phyloP scores from a whole-genome alignment of 2,888 invertebrate genomes.

The Xestia ashworthii region DNA sequence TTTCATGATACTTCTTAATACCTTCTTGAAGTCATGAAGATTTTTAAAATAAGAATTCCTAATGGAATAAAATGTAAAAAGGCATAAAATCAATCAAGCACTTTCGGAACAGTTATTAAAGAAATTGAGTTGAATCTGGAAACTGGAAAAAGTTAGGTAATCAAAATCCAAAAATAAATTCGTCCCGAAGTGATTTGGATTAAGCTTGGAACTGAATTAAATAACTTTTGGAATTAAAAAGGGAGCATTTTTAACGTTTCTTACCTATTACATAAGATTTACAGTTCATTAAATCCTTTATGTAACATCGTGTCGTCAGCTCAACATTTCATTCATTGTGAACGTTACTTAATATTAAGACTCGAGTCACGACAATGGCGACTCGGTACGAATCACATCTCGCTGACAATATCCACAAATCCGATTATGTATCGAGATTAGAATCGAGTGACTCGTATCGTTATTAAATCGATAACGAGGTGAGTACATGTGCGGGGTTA shows the following conservation, averaged over 20 bases:
- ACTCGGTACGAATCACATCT: constrained; percentile 63
- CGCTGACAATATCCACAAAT: constrained; percentile 70
- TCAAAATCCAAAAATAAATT: constrained; percentile 31
- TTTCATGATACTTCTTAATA: not conserved
- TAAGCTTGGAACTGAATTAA: not conserved
- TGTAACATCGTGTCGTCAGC: constrained; percentile 30
- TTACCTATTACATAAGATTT: not conserved
- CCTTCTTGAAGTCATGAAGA: not conserved
- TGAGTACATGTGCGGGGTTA: constrained; percentile 51
- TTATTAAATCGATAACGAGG: constrained; percentile 70
- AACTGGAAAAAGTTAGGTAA: constrained; percentile 32
- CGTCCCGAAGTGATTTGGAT: constrained; percentile 12
- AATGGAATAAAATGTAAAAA: not conserved
- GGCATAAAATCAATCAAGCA: constrained; percentile 25
- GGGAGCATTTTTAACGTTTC: not conserved
- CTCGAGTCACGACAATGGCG: constrained; percentile 63
- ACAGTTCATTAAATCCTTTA: constrained; percentile 10
- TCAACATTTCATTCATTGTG: constrained; percentile 39
- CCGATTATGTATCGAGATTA: constrained; percentile 70
- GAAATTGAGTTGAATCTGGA: constrained; percentile 28
- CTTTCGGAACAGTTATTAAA: constrained; percentile 36
- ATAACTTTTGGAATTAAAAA: not conserved
- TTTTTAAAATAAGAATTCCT: constrained; percentile 15
- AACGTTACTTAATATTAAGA: constrained; percentile 43
- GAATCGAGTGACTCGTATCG: constrained; percentile 65